Conservation (phyloP, 2,797 vertebrate genomes). For the Chelidonichthys spinosus region DNA sequence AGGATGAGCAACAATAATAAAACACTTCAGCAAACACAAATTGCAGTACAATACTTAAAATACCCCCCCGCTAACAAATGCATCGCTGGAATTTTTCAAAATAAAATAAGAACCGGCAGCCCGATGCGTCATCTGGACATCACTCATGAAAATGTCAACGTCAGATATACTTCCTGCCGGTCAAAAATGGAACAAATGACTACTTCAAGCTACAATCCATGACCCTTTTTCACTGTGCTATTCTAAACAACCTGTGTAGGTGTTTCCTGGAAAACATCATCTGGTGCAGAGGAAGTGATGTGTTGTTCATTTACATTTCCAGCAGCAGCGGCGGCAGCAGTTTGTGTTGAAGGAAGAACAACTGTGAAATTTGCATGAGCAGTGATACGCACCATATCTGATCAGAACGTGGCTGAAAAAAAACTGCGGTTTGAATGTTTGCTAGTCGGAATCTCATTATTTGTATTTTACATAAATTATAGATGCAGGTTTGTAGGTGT, state of each 20-base stretch:
- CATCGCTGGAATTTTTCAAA: slow-evolving; percentile 18
- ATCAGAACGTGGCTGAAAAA: slow-evolving; percentile 15
- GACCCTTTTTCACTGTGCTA: slow-evolving; percentile 40
- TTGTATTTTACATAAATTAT: background rate
- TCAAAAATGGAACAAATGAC: slow-evolving; percentile 42
- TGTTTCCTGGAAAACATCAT: slow-evolving; percentile 74
- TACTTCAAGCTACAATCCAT: slow-evolving; percentile 43
- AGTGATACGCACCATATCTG: slow-evolving; percentile 25
- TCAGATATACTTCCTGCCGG: background rate
- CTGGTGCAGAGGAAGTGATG: slow-evolving; percentile 73
- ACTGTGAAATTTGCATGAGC: slow-evolving; percentile 49
- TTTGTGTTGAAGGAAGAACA: slow-evolving; percentile 48
- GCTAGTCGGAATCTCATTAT: background rate
- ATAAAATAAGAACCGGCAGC: slow-evolving; percentile 39
- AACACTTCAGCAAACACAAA: slow-evolving; percentile 36
- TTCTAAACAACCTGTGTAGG: slow-evolving; percentile 67
- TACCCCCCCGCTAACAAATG: slow-evolving; percentile 13
- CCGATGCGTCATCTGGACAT: slow-evolving; percentile 19
- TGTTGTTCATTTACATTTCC: slow-evolving; percentile 67
- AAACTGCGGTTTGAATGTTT: slow-evolving; percentile 4
- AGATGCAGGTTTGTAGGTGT: background rate
- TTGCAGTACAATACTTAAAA: slow-evolving; percentile 31
- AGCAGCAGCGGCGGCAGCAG: slow-evolving; percentile 26
- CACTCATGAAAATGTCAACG: slow-evolving; percentile 17
- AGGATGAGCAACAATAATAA: slow-evolving; percentile 46